Evolutionary conservation across 1,140 invertebrate species (phyloP).

Genomic region (Procambarus clarkii): DNA sequence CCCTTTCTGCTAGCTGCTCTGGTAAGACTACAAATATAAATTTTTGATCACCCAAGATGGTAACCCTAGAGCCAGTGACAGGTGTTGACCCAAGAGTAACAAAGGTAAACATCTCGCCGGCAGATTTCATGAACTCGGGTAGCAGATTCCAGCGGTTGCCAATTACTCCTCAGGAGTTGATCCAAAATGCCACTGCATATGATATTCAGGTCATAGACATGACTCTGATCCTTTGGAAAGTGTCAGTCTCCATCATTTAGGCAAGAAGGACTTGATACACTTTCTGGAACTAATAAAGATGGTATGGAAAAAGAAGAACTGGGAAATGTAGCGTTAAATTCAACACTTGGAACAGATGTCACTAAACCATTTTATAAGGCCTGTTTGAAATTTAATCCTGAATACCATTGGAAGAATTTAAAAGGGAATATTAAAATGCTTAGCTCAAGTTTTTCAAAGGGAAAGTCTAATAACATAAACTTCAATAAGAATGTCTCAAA

Average conservation of each 20-base stretch:
- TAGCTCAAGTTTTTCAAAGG: not conserved
- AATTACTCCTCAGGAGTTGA: not conserved
- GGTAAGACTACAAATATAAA: not conserved
- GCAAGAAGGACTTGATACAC: not conserved
- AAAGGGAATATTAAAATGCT: not conserved
- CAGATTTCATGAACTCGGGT: not conserved
- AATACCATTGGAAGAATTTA: not conserved
- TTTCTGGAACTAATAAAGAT: not conserved
- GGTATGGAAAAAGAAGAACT: not conserved
- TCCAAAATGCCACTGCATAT: not conserved
- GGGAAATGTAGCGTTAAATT: not conserved
- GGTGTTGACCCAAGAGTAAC: not conserved
- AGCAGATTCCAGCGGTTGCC: not conserved
- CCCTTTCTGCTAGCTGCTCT: not conserved
- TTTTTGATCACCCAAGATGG: not conserved
- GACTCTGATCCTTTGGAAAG: not conserved
- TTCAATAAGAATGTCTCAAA: not conserved
- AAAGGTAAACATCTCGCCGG: not conserved
- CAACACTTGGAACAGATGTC: not conserved
- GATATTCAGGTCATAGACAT: not conserved
- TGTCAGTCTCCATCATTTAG: not conserved
- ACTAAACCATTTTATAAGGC: not conserved
- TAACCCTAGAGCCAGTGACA: not conserved
- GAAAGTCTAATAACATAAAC: not conserved
- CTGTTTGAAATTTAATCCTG: not conserved